Evolutionary conservation across 2,888 invertebrate genomes (phyloP).

Genomic region (Arge pagana): DNA sequence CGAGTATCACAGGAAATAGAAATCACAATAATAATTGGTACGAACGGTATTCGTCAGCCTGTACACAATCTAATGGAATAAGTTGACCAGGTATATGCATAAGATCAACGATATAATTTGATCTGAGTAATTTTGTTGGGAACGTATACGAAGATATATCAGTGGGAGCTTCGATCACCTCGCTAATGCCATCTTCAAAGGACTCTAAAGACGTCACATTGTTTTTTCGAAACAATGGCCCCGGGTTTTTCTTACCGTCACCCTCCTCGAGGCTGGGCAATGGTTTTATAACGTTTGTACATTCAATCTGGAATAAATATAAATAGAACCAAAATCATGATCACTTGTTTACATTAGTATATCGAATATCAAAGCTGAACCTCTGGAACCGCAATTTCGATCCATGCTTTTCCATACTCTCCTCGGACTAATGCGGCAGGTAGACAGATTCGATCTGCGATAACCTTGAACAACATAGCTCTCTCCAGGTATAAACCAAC

Average conservation of each 20-base stretch:
- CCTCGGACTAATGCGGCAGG: conserved; percentile 66
- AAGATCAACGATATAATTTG: conserved; percentile 68
- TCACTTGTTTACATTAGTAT: not conserved
- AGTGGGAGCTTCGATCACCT: too few species aligned
- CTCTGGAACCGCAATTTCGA: conserved; percentile 67
- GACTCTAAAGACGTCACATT: too few species aligned
- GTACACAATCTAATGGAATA: conserved; percentile 52
- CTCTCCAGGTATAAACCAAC: conserved; percentile 68
- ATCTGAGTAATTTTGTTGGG: conserved; percentile 63
- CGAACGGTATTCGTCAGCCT: conserved; percentile 55
- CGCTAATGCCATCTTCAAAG: too few species aligned
- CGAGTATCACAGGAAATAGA: too few species aligned
- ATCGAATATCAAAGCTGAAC: conserved; percentile 28
- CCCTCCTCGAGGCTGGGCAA: too few species aligned
- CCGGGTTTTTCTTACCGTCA: too few species aligned
- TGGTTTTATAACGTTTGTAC: too few species aligned
- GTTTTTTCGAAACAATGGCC: too few species aligned
- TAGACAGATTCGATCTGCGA: conserved; percentile 68
- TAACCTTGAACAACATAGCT: conserved; percentile 67
- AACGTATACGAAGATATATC: conserved; percentile 30
- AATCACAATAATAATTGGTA: not conserved
- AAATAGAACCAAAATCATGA: not conserved
- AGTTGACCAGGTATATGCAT: conserved; percentile 60
- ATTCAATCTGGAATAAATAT: too few species aligned
- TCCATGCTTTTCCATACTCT: conserved; percentile 65